Evolutionary conservation across 1,140 invertebrate genomes (phyloP), one percentile per base, ranked within the genome.

Genomic region (Oncopeltus fasciatus): DNA sequence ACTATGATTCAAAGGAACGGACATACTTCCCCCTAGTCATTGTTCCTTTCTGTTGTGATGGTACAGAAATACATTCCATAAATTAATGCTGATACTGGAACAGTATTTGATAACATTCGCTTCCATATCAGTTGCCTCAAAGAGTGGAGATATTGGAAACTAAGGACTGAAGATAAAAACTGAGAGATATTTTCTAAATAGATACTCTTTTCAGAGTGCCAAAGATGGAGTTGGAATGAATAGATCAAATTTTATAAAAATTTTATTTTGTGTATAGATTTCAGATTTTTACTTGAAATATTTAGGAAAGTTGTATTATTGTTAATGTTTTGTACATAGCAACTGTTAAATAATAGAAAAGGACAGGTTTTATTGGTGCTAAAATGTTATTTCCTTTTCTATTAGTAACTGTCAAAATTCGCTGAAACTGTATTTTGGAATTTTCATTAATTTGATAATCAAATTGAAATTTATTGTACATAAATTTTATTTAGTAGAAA

Each of bases 1-100:
- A 60, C 49, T 49, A 24, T 60, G 14, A 29, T 44, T 20, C 24
- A 51, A n/a, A 24, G 63, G n/a, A 64, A 64, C 28, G 63, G 63
- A 28, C 63, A 64, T 28, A 14, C 27, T 47, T 61, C 63, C 1
- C 63, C 59, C n/a, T 64, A 59, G 49, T 53, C 24, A 24, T 21
- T 24, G 14, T 14, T 14, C 9, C 21, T 26, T 53, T 53, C 20
- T 14, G n/a, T 14, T 26, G 1, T 27, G 26, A 24, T 53, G 16
- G 21, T 16, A 4, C 26, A 53, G 26, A n/a, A 20, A 20, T 1
- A 24, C 14, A 18, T 53, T 24, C 21, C 18, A 18, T 8, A 53
- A 53, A 53, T 9, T 53, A 24, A 53, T 24, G 5, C 16, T 20
- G 3, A 9, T 49, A 11, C 24, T 2, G 21, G 49, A 53, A 9